Conservation (phyloP, 2,888 invertebrate species). For the Xestia rhomboidea region DNA sequence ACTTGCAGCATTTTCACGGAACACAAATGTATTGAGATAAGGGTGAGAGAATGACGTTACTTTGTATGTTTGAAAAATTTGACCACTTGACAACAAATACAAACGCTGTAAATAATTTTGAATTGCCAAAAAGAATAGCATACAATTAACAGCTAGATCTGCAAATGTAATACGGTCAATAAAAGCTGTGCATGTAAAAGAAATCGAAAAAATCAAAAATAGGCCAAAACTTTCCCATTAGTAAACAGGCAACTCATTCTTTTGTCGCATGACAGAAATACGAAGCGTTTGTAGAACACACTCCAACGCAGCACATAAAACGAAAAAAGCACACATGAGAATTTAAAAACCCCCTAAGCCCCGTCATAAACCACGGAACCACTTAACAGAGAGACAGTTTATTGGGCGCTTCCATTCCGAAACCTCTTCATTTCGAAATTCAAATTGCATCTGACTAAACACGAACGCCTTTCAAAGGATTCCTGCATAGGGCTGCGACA, state of each 20-base stretch:
- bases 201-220: background rate
- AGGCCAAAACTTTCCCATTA: background rate
- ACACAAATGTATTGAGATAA: too few relatives aligned
- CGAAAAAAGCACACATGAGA: background rate
- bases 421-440: conserved; percentile 35
- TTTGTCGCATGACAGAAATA: background rate
- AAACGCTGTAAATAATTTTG: background rate
- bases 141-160: background rate
- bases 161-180: background rate
- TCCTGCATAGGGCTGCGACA: conserved; percentile 23
- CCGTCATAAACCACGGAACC: conserved; percentile 34
- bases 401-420: conserved; percentile 24
- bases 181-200: background rate
- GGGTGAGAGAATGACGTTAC: too few relatives aligned
- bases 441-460: conserved; percentile 42
- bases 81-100: background rate
- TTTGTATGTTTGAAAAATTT: too few relatives aligned
- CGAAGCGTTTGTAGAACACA: background rate
- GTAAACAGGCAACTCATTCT: background rate
- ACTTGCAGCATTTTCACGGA: too few relatives aligned
- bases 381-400: conserved; percentile 29
- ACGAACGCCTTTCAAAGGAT: conserved; percentile 18
- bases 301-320: background rate
- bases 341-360: conserved; percentile 17
- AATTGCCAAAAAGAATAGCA: background rate